phyloP scores from a whole-genome alignment of 2,113 vertebrate species.

The Petrocephalus microphthalmus region DNA sequence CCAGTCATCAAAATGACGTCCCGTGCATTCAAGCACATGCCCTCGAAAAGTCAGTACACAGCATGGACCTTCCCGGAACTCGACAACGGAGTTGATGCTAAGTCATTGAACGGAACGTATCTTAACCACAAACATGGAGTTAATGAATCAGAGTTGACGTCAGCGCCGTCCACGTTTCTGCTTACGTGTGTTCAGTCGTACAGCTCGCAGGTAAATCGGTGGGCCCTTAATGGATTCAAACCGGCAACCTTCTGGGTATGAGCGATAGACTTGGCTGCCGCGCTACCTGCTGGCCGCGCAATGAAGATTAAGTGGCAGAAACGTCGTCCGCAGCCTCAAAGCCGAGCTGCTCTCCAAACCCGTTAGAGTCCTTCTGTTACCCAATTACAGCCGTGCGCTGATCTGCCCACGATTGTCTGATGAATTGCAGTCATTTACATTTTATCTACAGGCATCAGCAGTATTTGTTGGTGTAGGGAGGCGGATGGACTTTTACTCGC shows the following conservation, averaged over 20 bases:
- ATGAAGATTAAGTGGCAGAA: not conserved
- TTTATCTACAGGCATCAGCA: slow-evolving; percentile 7
- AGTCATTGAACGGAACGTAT: not conserved
- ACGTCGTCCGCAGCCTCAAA: not conserved
- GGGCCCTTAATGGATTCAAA: not conserved
- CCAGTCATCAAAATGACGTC: not conserved
- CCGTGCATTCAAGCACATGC: not conserved
- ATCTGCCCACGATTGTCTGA: not conserved
- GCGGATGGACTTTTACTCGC: not conserved
- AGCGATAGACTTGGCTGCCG: not conserved
- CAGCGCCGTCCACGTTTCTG: not conserved
- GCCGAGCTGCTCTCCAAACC: not conserved
- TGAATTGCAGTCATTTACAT: slow-evolving; percentile 5
- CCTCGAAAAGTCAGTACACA: not conserved
- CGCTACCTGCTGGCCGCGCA: not conserved
- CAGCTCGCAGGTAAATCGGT: not conserved
- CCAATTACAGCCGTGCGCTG: not conserved
- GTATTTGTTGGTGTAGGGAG: not conserved
- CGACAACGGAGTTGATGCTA: not conserved
- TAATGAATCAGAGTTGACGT: not conserved
- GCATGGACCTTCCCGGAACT: not conserved
- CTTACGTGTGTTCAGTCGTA: not conserved
- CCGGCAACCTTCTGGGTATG: not conserved
- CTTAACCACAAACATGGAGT: not conserved
- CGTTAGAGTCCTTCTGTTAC: not conserved